Conservation (phyloP, 2,113 vertebrate genomes). For the Pelusios castaneus region DNA sequence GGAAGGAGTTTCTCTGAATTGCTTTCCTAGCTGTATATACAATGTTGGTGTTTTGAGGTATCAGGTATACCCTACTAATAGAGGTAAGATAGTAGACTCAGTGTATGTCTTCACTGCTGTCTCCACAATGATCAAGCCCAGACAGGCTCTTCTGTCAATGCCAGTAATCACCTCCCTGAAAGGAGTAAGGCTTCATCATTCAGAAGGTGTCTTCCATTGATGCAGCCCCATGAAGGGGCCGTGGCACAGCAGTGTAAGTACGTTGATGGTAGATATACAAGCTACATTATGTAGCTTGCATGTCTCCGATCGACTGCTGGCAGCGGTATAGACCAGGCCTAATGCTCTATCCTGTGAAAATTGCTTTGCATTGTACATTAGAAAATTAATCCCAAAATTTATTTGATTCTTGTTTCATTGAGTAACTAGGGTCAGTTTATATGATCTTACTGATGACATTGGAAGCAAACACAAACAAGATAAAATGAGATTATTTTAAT, state of each 20-base stretch:
- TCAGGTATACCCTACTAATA: not conserved
- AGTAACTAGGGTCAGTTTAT: not conserved
- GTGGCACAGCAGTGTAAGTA: too few relatives aligned
- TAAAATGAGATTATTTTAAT: not conserved
- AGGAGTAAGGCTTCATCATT: too few relatives aligned
- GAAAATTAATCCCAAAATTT: not conserved
- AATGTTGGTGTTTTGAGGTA: constrained; percentile 22
- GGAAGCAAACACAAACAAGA: not conserved
- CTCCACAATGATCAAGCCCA: too few relatives aligned
- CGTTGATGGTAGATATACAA: too few relatives aligned
- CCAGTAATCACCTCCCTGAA: too few relatives aligned
- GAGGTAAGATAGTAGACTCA: not conserved
- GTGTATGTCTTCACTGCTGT: too few relatives aligned
- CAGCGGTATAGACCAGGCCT: too few relatives aligned
- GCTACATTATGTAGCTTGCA: too few relatives aligned
- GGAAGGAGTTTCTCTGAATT: constrained; percentile 27
- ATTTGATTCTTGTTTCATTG: not conserved
- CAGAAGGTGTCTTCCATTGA: too few relatives aligned
- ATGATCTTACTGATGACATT: not conserved
- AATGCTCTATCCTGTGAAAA: rapidly evolving
- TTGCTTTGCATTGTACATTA: not conserved
- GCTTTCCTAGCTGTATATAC: constrained; percentile 27
- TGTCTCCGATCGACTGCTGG: too few relatives aligned
- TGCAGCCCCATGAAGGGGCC: too few relatives aligned
- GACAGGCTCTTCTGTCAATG: too few relatives aligned